These are phyloP conservation scores for Petroica traversi DNA, from an alignment of 2,113 vertebrate genomes.

Conservation along the genomic window DNA sequence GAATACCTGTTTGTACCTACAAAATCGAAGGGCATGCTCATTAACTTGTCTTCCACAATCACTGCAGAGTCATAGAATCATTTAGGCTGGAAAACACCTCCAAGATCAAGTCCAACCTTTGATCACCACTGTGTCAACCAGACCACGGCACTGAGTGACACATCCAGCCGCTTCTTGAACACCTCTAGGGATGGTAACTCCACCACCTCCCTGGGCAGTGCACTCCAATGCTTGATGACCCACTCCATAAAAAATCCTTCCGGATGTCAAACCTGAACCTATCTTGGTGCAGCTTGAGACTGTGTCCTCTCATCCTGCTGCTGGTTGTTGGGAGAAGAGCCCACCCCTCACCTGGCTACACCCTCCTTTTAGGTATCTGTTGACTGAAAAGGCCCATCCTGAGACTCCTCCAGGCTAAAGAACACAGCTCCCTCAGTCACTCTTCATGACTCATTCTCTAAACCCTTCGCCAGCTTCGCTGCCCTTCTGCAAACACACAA, in stretches of 20 bases:
- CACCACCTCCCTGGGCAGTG: neutral
- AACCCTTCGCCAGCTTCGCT: rapidly evolving
- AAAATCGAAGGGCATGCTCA: neutral
- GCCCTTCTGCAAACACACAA: neutral
- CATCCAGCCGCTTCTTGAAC: rapidly evolving
- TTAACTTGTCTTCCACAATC: neutral
- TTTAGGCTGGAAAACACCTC: neutral
- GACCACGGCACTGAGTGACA: neutral
- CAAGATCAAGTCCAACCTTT: neutral
- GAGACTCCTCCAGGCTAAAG: neutral
- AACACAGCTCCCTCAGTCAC: neutral
- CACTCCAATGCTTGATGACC: neutral
- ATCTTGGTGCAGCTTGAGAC: neutral
- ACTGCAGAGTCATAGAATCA: neutral
- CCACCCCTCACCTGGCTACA: neutral
- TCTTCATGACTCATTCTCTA: neutral
- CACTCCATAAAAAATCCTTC: neutral
- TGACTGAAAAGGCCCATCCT: neutral
- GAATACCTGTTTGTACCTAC: neutral
- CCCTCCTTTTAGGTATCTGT: neutral
- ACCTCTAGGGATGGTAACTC: neutral
- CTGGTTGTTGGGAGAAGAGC: neutral
- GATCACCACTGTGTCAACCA: neutral
- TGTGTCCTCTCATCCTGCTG: neutral
- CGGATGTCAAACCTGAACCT: neutral